phyloP scores from a whole-genome alignment of 2,888 invertebrate genomes.

The Diploptera punctata region DNA sequence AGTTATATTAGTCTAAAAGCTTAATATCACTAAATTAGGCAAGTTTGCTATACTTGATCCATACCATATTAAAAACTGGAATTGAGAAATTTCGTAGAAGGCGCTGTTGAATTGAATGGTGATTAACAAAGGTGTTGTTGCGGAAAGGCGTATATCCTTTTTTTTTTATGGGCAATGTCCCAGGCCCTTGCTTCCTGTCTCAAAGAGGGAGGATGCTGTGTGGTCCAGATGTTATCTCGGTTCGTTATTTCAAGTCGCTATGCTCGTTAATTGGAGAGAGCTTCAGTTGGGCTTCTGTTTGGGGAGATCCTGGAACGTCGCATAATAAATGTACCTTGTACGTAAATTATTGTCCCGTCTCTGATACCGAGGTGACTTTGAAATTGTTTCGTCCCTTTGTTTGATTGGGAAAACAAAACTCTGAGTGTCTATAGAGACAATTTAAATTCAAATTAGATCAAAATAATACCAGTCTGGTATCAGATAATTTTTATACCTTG shows the following conservation, averaged over 20 bases:
- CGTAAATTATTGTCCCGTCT: background rate
- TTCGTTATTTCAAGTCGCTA: slow-evolving; percentile 27
- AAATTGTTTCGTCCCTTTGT: background rate
- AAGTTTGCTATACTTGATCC: too few relatives aligned
- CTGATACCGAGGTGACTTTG: background rate
- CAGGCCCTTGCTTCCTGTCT: background rate
- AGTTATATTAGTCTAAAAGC: too few relatives aligned
- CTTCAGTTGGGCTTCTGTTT: slow-evolving; percentile 13
- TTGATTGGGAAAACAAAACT: background rate
- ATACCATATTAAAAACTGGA: too few relatives aligned
- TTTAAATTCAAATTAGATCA: background rate
- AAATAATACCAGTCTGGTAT: too few relatives aligned
- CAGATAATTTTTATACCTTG: too few relatives aligned
- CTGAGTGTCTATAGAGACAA: background rate
- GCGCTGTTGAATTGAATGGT: background rate
- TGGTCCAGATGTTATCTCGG: slow-evolving; percentile 27
- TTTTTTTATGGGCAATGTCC: background rate
- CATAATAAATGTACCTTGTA: background rate
- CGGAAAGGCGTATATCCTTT: background rate
- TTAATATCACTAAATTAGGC: too few relatives aligned
- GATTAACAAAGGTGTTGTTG: background rate
- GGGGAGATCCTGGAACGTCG: background rate
- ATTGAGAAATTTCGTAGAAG: too few relatives aligned
- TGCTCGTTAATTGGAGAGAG: slow-evolving; percentile 20
- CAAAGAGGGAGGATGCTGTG: slow-evolving; percentile 20